These are phyloP conservation scores for Cyprinodon variegatus DNA, from an alignment of 2,113 vertebrate genomes.

Conservation along the genomic window DNA sequence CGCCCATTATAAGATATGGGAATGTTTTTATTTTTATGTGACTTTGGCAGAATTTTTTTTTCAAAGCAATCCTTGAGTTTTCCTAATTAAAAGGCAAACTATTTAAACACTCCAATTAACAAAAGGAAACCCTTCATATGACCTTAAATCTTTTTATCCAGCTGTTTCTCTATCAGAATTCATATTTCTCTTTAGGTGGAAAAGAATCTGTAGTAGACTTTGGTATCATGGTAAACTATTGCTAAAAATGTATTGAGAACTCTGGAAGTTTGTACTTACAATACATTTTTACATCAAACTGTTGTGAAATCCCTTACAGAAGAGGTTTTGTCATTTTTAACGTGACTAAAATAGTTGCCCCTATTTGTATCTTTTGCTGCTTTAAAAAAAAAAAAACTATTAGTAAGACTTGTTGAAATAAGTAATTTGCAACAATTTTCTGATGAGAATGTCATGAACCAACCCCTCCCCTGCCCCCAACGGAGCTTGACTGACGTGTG, in stretches of 20 bases:
- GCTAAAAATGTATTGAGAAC: neutral
- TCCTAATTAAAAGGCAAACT: too few species aligned
- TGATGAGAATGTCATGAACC: conserved; percentile 1
- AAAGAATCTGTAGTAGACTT: neutral
- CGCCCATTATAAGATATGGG: too few species aligned
- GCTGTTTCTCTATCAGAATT: neutral
- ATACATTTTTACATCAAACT: neutral
- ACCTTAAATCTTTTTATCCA: too few species aligned
- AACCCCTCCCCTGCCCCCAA: conserved; percentile 19
- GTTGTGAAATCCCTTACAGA: neutral
- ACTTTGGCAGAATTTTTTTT: too few species aligned
- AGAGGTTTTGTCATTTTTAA: neutral
- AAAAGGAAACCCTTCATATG: too few species aligned
- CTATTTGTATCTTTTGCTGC: neutral
- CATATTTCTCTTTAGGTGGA: neutral
- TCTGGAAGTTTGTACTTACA: neutral
- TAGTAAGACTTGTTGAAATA: conserved; percentile 11
- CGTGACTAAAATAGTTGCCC: neutral
- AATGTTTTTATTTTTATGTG: too few species aligned
- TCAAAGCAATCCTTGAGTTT: too few species aligned
- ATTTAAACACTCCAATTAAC: too few species aligned
- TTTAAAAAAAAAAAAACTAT: conserved; percentile 6
- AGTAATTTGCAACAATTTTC: neutral
- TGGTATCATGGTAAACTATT: neutral
- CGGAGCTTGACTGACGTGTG: conserved; percentile 44